Conservation (phyloP, 2,888 invertebrate genomes). For the Eristalinus sepulchralis region DNA sequence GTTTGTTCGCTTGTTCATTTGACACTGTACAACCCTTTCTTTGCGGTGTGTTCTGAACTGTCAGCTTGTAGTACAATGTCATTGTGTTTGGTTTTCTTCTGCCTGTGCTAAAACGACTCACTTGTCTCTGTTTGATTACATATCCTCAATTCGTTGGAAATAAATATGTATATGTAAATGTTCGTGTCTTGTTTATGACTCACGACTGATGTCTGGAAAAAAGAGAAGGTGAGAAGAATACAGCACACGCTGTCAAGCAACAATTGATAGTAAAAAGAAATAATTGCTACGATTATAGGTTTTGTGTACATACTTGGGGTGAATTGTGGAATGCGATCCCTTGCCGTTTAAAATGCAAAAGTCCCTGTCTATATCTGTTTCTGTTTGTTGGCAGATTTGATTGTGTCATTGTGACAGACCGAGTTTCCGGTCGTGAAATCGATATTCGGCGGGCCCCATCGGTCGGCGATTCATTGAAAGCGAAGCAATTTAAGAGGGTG, state of each 20-base stretch:
- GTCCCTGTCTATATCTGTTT: slow-evolving; percentile 19
- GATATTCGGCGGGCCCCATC: slow-evolving; percentile 21
- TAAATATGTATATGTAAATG: background rate
- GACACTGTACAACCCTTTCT: background rate
- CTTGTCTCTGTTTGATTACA: slow-evolving; percentile 33
- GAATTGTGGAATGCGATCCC: slow-evolving; percentile 26
- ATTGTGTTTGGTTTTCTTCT: slow-evolving; percentile 2
- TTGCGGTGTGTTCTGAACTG: background rate
- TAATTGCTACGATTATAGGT: slow-evolving; percentile 29
- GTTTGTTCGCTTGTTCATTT: background rate
- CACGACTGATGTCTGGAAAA: background rate
- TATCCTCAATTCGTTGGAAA: slow-evolving; percentile 30
- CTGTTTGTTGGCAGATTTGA: slow-evolving; percentile 31
- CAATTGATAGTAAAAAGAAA: slow-evolving; percentile 61
- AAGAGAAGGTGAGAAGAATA: slow-evolving; percentile 11
- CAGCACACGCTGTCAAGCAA: slow-evolving; percentile 45
- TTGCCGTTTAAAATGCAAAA: slow-evolving; percentile 10
- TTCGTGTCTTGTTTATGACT: slow-evolving; percentile 35
- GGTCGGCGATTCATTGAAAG: slow-evolving; percentile 29
- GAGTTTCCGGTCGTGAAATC: slow-evolving; percentile 55
- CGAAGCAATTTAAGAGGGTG: slow-evolving; percentile 45
- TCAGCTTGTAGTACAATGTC: background rate
- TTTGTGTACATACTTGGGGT: slow-evolving; percentile 36
- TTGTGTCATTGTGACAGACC: slow-evolving; percentile 29
- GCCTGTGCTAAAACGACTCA: slow-evolving; percentile 6